Conservation (phyloP, 2,797 vertebrate genomes). For the Anguilla pacifica region DNA sequence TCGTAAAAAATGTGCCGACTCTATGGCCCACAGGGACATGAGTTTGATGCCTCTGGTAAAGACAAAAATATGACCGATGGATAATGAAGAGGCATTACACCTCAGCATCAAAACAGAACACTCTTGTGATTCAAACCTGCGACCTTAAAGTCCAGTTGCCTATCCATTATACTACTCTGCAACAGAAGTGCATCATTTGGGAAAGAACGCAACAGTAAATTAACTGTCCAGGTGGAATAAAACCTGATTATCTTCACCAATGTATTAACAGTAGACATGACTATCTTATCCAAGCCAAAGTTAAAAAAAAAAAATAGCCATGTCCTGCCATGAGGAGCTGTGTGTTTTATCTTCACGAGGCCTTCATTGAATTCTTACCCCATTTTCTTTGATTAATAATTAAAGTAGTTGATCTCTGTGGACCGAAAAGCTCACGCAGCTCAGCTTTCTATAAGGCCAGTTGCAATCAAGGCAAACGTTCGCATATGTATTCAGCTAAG, state of each 20-base stretch:
- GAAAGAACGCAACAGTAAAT: neutral
- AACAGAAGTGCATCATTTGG: neutral
- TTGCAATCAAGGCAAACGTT: conserved; percentile 27
- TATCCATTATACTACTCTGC: neutral
- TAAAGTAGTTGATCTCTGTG: neutral
- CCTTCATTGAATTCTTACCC: neutral
- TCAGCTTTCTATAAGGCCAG: conserved; percentile 33
- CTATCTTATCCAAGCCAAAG: neutral
- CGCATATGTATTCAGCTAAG: conserved; percentile 44
- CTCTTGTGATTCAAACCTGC: too few relatives aligned
- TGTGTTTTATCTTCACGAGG: neutral
- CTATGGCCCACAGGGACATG: too few relatives aligned
- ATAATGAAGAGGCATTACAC: neutral
- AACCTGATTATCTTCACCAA: neutral
- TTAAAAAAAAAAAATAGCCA: neutral
- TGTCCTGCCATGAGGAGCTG: neutral
- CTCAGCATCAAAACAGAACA: too few relatives aligned
- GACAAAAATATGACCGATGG: neutral
- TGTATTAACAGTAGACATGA: neutral
- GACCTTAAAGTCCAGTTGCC: too few relatives aligned
- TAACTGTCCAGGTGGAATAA: neutral
- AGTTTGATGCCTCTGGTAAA: too few relatives aligned
- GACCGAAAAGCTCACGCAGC: neutral
- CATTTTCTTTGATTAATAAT: neutral
- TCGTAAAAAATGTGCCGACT: too few relatives aligned